A percentile compares a stretch with the other conserved stretches of the same genome.
Conservation (phyloP, 2,113 vertebrate genomes). For the Coracopsis vasa region DNA sequence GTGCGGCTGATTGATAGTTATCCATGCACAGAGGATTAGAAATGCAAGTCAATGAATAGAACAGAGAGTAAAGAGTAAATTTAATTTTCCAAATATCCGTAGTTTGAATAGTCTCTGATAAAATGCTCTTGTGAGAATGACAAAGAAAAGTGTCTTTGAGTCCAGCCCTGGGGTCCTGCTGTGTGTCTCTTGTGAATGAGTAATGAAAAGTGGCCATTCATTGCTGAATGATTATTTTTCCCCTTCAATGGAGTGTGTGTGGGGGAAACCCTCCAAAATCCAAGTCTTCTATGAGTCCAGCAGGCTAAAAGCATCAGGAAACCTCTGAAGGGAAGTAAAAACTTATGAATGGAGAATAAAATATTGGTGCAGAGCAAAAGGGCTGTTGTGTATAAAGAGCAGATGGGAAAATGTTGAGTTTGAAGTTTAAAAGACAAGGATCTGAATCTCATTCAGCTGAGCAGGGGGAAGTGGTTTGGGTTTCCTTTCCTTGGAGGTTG, state of each 20-base stretch:
- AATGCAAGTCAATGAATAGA: not conserved
- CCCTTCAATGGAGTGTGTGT: not conserved
- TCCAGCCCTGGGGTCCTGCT: slow-evolving; percentile 25
- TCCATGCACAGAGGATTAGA: not conserved
- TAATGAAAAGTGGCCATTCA: slow-evolving; percentile 61
- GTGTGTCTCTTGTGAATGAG: slow-evolving; percentile 27
- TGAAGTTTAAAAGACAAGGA: slow-evolving; percentile 57
- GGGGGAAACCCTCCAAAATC: not conserved
- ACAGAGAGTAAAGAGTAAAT: not conserved
- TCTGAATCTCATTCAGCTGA: slow-evolving; percentile 59
- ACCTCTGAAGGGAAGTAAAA: slow-evolving; percentile 61
- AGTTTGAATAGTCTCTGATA: not conserved
- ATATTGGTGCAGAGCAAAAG: slow-evolving; percentile 23
- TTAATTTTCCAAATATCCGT: not conserved
- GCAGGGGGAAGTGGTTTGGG: slow-evolving; percentile 50
- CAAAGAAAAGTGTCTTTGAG: slow-evolving; percentile 38
- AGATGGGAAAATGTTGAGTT: slow-evolving; percentile 67
- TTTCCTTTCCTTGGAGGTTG: slow-evolving; percentile 62
- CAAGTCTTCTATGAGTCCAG: slow-evolving; percentile 36
- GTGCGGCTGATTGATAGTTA: not conserved
- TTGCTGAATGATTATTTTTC: slow-evolving; percentile 55
- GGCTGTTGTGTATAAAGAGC: slow-evolving; percentile 52
- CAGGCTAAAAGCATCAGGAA: slow-evolving; percentile 52
- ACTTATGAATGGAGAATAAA: slow-evolving; percentile 67
- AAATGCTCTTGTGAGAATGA: slow-evolving; percentile 14